Evolutionary conservation across 2,888 invertebrate genomes (phyloP).

Genomic region (Lochmaea crataegi): DNA sequence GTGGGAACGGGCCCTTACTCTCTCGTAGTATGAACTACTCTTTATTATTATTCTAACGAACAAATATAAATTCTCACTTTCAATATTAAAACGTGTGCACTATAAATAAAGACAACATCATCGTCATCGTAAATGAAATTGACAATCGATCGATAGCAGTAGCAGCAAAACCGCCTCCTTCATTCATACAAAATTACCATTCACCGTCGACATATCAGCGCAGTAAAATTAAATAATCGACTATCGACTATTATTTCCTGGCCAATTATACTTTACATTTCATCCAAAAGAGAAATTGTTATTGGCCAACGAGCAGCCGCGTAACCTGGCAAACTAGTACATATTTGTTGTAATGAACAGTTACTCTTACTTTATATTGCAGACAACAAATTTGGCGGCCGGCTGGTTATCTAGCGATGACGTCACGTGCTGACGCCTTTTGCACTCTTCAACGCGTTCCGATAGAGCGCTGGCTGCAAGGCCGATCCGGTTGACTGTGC

Average conservation of each 20-base stretch:
- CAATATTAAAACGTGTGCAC: not conserved
- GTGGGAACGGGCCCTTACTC: too few relatives aligned
- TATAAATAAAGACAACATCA: not conserved
- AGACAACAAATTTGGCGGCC: conserved; percentile 16
- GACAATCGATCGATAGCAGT: conserved; percentile 13
- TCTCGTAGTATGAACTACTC: too few relatives aligned
- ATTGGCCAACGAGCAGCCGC: not conserved
- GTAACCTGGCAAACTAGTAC: conserved; percentile 9
- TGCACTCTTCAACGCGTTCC: conserved; percentile 16
- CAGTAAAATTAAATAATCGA: not conserved
- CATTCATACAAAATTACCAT: conserved; percentile 18
- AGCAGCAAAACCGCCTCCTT: not conserved
- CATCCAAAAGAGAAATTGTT: conserved; percentile 10
- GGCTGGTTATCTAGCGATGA: conserved; percentile 28
- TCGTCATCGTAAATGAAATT: not conserved
- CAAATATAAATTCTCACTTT: too few relatives aligned
- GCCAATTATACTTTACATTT: conserved; percentile 10
- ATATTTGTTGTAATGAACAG: conserved; percentile 23
- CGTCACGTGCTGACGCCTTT: conserved; percentile 30
- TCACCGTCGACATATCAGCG: conserved; percentile 3
- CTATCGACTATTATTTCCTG: conserved; percentile 8
- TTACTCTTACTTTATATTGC: conserved; percentile 24
- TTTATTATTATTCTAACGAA: too few relatives aligned
- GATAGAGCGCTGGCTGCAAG: not conserved
- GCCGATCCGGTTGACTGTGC: conserved; percentile 1